Conservation (phyloP, 2,113 vertebrate genomes). For the Neolamprologus kungweensis region DNA sequence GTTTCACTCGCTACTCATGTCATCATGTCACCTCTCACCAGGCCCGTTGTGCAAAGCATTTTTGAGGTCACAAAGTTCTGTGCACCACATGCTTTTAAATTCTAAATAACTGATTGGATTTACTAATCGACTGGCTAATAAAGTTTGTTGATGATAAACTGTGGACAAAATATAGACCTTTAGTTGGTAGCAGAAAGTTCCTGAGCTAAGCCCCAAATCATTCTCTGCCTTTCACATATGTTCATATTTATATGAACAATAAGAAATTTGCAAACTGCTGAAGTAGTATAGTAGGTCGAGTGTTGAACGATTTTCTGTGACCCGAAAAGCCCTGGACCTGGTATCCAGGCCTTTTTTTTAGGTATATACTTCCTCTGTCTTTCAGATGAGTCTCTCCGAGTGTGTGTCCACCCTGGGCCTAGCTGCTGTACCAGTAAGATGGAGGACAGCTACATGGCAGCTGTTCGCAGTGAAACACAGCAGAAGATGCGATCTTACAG, state of each 20-base stretch:
- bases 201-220: neutral
- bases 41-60: neutral
- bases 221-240: neutral
- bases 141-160: neutral
- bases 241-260: neutral
- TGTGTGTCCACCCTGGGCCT: conserved; percentile 78
- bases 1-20: neutral
- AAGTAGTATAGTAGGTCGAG: neutral
- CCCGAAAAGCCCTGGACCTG: neutral
- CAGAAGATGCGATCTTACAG: conserved; percentile 83
- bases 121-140: neutral
- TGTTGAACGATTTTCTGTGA: neutral
- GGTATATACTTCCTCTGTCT: neutral
- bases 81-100: neutral
- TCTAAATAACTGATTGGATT: neutral
- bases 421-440: conserved; percentile 87
- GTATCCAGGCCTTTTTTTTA: neutral
- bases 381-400: conserved; percentile 78
- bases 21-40: conserved; percentile 3
- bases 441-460: conserved; percentile 86
- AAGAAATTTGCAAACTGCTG: neutral
- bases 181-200: neutral
- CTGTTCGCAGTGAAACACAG: conserved; percentile 79
- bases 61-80: neutral
- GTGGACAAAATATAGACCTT: neutral